These are phyloP conservation scores for Marronus borbonicus DNA, from an alignment of 2,888 invertebrate species.

Conservation along the genomic window DNA sequence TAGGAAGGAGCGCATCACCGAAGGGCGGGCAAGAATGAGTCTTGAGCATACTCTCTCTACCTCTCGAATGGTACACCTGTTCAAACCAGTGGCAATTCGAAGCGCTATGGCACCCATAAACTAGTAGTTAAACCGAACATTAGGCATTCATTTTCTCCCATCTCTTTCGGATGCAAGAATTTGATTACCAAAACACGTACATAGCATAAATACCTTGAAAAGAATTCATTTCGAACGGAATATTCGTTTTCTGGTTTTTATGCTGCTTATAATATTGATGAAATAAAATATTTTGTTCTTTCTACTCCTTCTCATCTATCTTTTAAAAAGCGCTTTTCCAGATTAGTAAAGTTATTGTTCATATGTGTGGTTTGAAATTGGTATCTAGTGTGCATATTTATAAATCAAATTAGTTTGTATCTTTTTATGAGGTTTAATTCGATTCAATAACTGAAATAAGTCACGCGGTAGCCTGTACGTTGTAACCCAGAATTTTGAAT, in stretches of 20 bases:
- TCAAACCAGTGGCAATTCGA: slow-evolving; percentile 48
- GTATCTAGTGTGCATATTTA: no score
- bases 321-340: no score
- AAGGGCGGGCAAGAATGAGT: slow-evolving; percentile 25
- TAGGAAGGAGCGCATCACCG: slow-evolving; percentile 15
- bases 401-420: no score
- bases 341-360: no score
- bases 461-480: no score
- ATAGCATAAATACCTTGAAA: slow-evolving; percentile 42
- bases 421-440: no score
- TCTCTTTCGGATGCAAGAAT: slow-evolving; percentile 46
- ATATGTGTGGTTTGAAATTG: no score
- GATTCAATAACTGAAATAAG: no score
- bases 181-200: slow-evolving; percentile 43
- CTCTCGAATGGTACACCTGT: slow-evolving; percentile 40
- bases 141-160: slow-evolving; percentile 19
- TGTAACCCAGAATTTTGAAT: no score
- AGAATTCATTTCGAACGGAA: slow-evolving; percentile 31
- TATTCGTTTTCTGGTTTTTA: neutral
- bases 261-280: neutral
- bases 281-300: no score
- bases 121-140: slow-evolving; percentile 47
- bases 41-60: neutral
- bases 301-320: no score
- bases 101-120: slow-evolving; percentile 45